phyloP scores from a whole-genome alignment of 2,888 invertebrate genomes.

The Galerucella pusilla region DNA sequence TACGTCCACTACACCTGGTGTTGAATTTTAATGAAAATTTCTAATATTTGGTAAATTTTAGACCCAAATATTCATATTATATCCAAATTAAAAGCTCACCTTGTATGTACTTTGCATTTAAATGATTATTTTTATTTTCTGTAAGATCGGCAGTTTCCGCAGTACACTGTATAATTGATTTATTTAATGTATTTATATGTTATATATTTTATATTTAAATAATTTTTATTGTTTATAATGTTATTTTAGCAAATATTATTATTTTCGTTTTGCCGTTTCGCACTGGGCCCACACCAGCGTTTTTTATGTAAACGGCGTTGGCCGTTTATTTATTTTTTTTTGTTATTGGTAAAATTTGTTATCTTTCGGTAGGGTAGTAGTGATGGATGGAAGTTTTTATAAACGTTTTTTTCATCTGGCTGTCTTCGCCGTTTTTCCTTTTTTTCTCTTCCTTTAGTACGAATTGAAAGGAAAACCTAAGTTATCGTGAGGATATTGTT shows the following conservation, averaged over 20 bases:
- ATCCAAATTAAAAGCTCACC: not conserved
- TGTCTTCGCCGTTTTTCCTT: not conserved
- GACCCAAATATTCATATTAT: not conserved
- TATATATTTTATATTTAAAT: slow-evolving; percentile 62
- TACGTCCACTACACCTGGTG: too few species aligned
- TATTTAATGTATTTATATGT: slow-evolving; percentile 53
- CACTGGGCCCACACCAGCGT: slow-evolving; percentile 52
- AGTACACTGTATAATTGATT: slow-evolving; percentile 19
- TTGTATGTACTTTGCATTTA: not conserved
- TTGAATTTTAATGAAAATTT: too few species aligned
- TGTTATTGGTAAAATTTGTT: slow-evolving; percentile 49
- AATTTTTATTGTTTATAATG: slow-evolving; percentile 60
- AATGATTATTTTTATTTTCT: not conserved
- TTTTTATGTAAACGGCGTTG: slow-evolving; percentile 29
- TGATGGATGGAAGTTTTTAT: not conserved
- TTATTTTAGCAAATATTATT: slow-evolving; percentile 49
- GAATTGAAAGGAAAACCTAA: not conserved
- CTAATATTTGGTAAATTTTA: too few species aligned
- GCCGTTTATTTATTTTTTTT: slow-evolving; percentile 53
- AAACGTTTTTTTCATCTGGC: not conserved
- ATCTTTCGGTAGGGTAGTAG: slow-evolving; percentile 29
- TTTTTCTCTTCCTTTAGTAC: not conserved
- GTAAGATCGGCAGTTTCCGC: slow-evolving; percentile 29
- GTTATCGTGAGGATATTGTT: slow-evolving; percentile 3
- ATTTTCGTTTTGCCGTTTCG: slow-evolving; percentile 29